Base-by-base conservation (phyloP, 2,888 invertebrate species). In the Pristionchus fissidentatus region DNA sequence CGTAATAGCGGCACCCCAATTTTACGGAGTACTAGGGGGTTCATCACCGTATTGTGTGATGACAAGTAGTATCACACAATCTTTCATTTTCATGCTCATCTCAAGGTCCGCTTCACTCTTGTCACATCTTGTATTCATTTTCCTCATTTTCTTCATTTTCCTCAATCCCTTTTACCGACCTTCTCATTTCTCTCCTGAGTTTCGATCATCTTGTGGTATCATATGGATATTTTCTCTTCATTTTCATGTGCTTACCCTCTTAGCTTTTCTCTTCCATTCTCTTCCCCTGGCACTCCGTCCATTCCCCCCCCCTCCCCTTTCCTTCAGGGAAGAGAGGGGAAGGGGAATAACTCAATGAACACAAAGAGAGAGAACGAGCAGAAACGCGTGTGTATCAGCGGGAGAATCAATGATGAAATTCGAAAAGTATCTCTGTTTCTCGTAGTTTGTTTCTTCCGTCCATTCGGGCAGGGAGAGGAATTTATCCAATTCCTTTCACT, bases 401-500 rank as follows among this genome's bases (percentile, higher is more conserved):
- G 32, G 70, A 35, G 70, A 70, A 26, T 5, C 15, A 70, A 15
- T 10, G 38, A 70, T 70, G 29, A 26, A 70, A 29, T 19, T 29
- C n/a, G 70, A 70, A 70, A 70, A 29, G 32, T 15, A 38, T 13
- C 19, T 35, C 29, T 70, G 70, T 70, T 70, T 70, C 70, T 19
- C 35, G 8, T 70, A n/a, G 70, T 70, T 70, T 70, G 70, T 70
- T 29, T n/a, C n/a, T n/a, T n/a, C n/a, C n/a, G n/a, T n/a, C n/a
- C n/a, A n/a, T n/a, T n/a, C n/a, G n/a, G n/a, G n/a, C n/a, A n/a
- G n/a, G n/a, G n/a, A n/a, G n/a, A n/a, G n/a, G n/a, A n/a, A n/a
- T n/a, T n/a, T n/a, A n/a, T n/a, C n/a, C n/a, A n/a, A n/a, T n/a
- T n/a, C n/a, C n/a, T n/a, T n/a, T n/a, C n/a, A n/a, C n/a, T n/a